Evolutionary conservation across 2,888 invertebrate genomes (phyloP).

Genomic region (Lampropteryx suffumata): DNA sequence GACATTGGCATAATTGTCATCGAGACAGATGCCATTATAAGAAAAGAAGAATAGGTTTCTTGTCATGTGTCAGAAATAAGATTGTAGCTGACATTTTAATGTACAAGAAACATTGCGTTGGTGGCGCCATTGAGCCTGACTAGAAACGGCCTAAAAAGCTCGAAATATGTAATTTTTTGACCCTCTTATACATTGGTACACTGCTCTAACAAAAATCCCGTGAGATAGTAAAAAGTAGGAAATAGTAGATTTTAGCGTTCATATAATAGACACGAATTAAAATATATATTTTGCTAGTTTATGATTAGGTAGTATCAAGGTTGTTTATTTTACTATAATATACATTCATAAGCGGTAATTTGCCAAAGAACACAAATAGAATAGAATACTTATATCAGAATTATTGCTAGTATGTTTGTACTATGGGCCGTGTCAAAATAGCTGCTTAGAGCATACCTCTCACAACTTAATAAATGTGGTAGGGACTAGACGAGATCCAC

Average conservation of each 20-base stretch:
- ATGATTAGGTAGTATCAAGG: constrained; percentile 1
- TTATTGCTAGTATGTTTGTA: constrained; percentile 33
- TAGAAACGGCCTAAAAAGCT: neutral
- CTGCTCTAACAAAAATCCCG: too few species aligned
- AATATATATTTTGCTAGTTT: neutral
- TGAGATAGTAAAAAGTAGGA: too few species aligned
- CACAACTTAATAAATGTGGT: too few species aligned
- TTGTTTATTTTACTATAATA: constrained; percentile 6
- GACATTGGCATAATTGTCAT: too few species aligned
- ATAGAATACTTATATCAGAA: constrained; percentile 18
- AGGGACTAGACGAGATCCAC: too few species aligned
- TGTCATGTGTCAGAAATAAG: constrained; percentile 23
- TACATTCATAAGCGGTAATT: constrained; percentile 11
- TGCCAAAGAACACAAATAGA: constrained; percentile 25
- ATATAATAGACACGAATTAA: neutral
- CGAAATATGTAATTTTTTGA: too few species aligned
- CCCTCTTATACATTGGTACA: too few species aligned
- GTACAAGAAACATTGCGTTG: constrained; percentile 18
- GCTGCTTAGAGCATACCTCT: neutral
- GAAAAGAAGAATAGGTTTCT: constrained; percentile 20
- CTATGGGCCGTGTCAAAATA: constrained; percentile 25
- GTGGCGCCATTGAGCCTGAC: constrained; percentile 10
- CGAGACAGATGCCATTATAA: too few species aligned
- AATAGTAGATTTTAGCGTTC: neutral
- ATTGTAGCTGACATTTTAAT: constrained; percentile 15